phyloP scores from a whole-genome alignment of 2,797 vertebrate genomes.

The Ceryle rudis region DNA sequence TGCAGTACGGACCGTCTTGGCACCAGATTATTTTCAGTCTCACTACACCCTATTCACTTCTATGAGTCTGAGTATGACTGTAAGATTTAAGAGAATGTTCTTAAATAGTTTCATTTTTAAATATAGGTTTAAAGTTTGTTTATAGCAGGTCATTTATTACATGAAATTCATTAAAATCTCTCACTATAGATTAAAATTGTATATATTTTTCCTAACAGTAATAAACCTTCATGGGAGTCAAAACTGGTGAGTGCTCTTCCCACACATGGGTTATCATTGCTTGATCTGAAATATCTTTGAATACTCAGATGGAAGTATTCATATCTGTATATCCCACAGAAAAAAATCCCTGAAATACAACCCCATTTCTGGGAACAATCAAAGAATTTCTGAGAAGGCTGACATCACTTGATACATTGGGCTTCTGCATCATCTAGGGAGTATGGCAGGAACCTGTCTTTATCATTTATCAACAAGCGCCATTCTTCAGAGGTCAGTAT shows the following conservation, averaged over 20 bases:
- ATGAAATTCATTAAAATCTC: neutral
- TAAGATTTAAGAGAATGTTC: neutral
- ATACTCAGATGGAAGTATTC: neutral
- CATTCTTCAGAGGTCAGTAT: neutral
- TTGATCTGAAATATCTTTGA: neutral
- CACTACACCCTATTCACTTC: neutral
- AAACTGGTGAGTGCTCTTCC: neutral
- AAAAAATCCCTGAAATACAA: neutral
- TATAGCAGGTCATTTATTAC: neutral
- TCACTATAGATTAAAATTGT: neutral
- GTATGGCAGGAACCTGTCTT: neutral
- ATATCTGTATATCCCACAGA: neutral
- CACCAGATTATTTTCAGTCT: neutral
- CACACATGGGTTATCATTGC: neutral
- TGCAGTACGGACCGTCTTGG: neutral
- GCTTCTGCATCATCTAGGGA: neutral
- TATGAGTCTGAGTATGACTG: neutral
- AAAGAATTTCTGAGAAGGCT: neutral
- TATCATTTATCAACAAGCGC: neutral
- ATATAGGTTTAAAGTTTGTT: neutral
- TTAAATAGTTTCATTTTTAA: neutral
- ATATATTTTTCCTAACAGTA: neutral
- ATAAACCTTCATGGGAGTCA: neutral
- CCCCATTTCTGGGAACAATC: neutral
- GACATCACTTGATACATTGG: neutral